Evolutionary conservation across 2,888 invertebrate genomes (phyloP).

Genomic region (Lasioglossum villosulum): DNA sequence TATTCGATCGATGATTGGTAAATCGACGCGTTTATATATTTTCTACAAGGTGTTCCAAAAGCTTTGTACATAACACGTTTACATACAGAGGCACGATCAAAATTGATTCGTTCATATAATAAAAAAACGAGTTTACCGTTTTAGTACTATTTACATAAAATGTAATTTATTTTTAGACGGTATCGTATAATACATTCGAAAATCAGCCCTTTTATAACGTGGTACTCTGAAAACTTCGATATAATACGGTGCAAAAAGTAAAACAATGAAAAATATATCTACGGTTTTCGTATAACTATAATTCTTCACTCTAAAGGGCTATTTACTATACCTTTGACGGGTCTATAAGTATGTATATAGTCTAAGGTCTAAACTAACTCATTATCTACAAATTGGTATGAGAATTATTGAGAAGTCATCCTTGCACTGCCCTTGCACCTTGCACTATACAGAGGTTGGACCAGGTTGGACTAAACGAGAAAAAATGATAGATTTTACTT

Average conservation of each 20-base stretch:
- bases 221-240: neutral
- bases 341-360: too few relatives aligned
- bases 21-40: conserved; percentile 4
- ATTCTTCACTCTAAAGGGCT: too few relatives aligned
- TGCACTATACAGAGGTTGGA: too few relatives aligned
- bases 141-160: conserved; percentile 44
- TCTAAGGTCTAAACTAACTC: neutral
- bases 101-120: too few relatives aligned
- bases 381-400: too few relatives aligned
- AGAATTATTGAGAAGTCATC: neutral
- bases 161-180: conserved; percentile 35
- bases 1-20: conserved; percentile 13
- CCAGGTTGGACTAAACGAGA: too few relatives aligned
- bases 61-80: neutral
- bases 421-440: too few relatives aligned
- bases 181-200: conserved; percentile 22
- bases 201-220: neutral
- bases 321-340: too few relatives aligned
- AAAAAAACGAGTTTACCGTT: neutral
- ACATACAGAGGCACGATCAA: neutral
- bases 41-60: conserved; percentile 12
- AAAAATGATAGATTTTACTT: neutral
- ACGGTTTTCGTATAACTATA: too few relatives aligned
- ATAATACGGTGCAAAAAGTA: neutral
- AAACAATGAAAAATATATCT: neutral